Evolutionary conservation across 2,797 vertebrate species (phyloP).

Genomic region (Schizothorax lantsangensis): DNA sequence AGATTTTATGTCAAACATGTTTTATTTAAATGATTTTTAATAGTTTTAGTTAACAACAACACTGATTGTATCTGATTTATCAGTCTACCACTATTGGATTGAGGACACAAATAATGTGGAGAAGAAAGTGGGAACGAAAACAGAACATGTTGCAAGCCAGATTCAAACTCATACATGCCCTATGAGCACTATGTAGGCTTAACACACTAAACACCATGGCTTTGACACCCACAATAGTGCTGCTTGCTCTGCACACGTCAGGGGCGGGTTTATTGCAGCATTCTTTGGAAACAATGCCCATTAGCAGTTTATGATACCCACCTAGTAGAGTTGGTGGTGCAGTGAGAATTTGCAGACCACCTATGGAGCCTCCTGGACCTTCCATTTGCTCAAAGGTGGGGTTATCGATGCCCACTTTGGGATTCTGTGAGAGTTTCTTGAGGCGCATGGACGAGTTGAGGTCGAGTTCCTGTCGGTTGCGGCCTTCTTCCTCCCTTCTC

Average conservation of each 20-base stretch:
- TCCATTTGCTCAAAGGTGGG: constrained; percentile 96
- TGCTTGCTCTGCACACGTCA: background rate
- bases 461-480: constrained; percentile 91
- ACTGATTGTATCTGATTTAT: background rate
- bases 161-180: background rate
- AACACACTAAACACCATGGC: background rate
- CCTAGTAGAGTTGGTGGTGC: constrained; percentile 79
- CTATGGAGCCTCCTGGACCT: constrained; percentile 83
- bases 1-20: background rate
- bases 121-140: background rate
- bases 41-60: background rate
- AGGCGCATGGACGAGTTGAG: constrained; percentile 95
- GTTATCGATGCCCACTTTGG: constrained; percentile 97
- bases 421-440: constrained; percentile 94
- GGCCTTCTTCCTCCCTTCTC: constrained; percentile 91
- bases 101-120: background rate
- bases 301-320: constrained; percentile 68
- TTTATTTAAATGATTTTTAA: background rate
- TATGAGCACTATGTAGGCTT: background rate
- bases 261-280: background rate
- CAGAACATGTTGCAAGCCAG: background rate
- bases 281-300: background rate
- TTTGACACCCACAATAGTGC: background rate
- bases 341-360: constrained; percentile 77
- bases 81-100: background rate